Percentiles rank a stretch among this genome's conserved stretches.
phyloP scores from a whole-genome alignment of 2,113 vertebrate species.

The Ictidomys tridecemlineatus region DNA sequence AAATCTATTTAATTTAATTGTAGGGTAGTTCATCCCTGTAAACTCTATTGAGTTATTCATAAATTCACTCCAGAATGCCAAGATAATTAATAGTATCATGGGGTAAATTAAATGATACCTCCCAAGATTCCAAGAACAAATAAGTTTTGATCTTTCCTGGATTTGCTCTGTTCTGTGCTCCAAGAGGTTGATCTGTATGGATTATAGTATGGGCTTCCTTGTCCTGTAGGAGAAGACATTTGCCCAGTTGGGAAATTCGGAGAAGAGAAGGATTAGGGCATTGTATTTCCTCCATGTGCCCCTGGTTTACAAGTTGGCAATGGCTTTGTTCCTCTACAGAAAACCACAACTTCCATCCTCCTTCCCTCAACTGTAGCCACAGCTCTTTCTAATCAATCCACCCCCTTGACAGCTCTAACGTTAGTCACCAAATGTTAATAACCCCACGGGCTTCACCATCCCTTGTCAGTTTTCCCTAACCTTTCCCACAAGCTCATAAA shows the following conservation, averaged over 20 bases:
- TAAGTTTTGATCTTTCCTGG: background rate
- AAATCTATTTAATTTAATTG: background rate
- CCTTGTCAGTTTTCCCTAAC: background rate
- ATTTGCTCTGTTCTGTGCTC: background rate
- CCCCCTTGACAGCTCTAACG: background rate
- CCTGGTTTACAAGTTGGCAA: background rate
- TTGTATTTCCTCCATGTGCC: background rate
- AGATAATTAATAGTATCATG: background rate
- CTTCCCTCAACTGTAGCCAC: background rate
- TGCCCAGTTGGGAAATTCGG: background rate
- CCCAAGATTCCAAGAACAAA: background rate
- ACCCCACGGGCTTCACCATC: rapidly evolving
- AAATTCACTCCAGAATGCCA: background rate
- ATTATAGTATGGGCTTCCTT: rapidly evolving
- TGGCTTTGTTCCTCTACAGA: rapidly evolving
- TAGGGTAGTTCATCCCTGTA: background rate
- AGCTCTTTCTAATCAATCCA: background rate
- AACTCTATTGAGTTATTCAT: background rate
- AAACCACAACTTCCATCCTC: background rate
- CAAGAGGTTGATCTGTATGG: background rate
- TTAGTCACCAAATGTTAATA: background rate
- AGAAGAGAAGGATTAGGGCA: rapidly evolving
- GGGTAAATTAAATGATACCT: background rate
- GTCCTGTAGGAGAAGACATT: background rate
- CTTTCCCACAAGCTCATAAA: background rate